phyloP scores from a whole-genome alignment of 2,888 invertebrate genomes.

The Melanchra persicariae region DNA sequence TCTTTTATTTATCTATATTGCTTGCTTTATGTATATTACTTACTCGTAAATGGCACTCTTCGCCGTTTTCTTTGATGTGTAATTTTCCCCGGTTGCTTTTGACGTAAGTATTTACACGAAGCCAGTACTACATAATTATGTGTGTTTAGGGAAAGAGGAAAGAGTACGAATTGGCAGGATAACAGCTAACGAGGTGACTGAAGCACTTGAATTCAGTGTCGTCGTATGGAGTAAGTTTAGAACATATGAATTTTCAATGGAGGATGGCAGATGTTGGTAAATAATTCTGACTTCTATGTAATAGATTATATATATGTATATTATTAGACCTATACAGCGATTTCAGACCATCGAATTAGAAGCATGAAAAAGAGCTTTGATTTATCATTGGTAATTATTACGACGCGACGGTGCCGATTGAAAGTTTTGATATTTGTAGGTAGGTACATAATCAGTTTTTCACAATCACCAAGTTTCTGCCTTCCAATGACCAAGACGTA shows the following conservation, averaged over 20 bases:
- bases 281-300: neutral
- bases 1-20: conserved; percentile 1
- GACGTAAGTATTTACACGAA: conserved; percentile 32
- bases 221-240: neutral
- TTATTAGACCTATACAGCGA: too few relatives aligned
- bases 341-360: neutral
- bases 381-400: too few relatives aligned
- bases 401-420: too few relatives aligned
- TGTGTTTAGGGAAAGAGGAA: conserved; percentile 4
- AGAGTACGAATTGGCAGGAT: conserved; percentile 2
- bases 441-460: too few relatives aligned
- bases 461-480: too few relatives aligned
- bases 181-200: neutral
- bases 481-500: too few relatives aligned
- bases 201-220: neutral
- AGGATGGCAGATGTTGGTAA: too few relatives aligned
- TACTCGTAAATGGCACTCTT: conserved; percentile 18
- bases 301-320: neutral
- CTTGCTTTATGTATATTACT: neutral
- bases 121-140: conserved; percentile 35
- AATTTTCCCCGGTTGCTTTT: conserved; percentile 30
- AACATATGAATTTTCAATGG: neutral
- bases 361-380: too few relatives aligned
- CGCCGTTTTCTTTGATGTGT: conserved; percentile 35
- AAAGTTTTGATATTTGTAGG: too few relatives aligned